Evolutionary conservation across 2,888 invertebrate species (phyloP), one percentile per base, ranked within the genome.

Genomic region (Philereme transversata): DNA sequence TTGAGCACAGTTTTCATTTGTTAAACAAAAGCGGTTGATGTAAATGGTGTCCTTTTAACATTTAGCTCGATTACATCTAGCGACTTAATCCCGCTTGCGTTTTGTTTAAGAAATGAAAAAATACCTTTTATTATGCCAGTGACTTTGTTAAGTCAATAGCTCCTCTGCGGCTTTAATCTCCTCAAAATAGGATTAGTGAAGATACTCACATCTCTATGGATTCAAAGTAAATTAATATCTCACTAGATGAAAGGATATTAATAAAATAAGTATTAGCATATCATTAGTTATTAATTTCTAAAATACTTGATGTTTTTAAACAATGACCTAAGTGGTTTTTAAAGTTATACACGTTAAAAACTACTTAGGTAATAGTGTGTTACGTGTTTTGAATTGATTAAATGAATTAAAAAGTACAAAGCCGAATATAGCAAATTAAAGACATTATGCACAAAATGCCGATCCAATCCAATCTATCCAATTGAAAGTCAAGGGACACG

Each of bases 21-120:
- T 86, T 84, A 80, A 80, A 83, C 86, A 82, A 82, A 86, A 82
- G 81, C 82, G 83, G 82, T 84, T 86, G 85, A 86, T 84, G 83
- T 82, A 83, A 86, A 84, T 77, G 81, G 78, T 73, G 79, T 79
- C 83, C 51, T 78, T 83, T 86, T 84, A 84, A 82, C 83, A 83
- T 86, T 85, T 85, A 86, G 78, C 85, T 81, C 80, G 80, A 85
- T 86, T 86, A 83, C 79, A 81, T 84, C 78, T 77, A 73, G 72
- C 75, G 73, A 74, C 78, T 77, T 77, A 73, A 72, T 74, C 72
- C 73, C 62, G 67, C 70, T 65, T 68, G 70, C 64, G 72, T 75
- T 79, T 80, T 76, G 71, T 79, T 76, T 73, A 61, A 67, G 58
- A 63, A 76, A 76, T 73, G 71, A 73, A 72, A 72, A 73, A 74